Evolutionary conservation across 2,888 invertebrate genomes (phyloP).

Genomic region (Clistopyga incitator): DNA sequence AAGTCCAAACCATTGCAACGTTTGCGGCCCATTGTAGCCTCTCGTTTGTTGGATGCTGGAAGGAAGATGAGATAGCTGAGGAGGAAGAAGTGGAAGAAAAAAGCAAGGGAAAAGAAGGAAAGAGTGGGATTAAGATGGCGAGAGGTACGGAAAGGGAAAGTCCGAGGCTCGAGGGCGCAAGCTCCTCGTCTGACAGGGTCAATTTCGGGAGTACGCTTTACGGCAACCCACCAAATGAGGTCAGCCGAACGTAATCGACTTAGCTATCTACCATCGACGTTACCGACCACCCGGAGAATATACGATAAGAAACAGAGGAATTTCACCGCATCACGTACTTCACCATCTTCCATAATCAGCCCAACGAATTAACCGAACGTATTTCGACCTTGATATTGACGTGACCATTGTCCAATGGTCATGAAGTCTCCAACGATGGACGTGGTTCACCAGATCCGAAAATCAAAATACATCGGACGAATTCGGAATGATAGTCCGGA

Average conservation of each 20-base stretch:
- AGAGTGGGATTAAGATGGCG: neutral
- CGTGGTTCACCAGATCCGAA: neutral
- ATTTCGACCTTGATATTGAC: too few relatives aligned
- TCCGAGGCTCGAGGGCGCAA: slow-evolving; percentile 4
- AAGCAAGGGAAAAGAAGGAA: slow-evolving; percentile 19
- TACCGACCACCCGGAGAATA: neutral
- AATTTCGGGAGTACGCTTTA: slow-evolving; percentile 46
- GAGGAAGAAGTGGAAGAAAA: slow-evolving; percentile 1
- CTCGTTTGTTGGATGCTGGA: neutral
- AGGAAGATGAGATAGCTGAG: neutral
- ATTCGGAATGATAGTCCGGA: neutral
- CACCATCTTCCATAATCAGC: neutral
- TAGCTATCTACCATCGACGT: slow-evolving; percentile 49
- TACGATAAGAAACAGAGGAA: neutral
- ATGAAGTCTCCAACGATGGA: neutral
- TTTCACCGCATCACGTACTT: neutral
- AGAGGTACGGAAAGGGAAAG: slow-evolving; percentile 7
- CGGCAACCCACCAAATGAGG: slow-evolving; percentile 49
- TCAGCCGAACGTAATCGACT: slow-evolving; percentile 37
- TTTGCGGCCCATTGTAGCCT: neutral
- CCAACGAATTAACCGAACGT: neutral
- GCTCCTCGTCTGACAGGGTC: slow-evolving; percentile 19
- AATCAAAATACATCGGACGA: neutral
- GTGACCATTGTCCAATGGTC: neutral
- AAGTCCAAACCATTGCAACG: neutral